These are phyloP conservation scores for Bettongia penicillata DNA, from an alignment of 2,113 vertebrate genomes.

Conservation along the genomic window DNA sequence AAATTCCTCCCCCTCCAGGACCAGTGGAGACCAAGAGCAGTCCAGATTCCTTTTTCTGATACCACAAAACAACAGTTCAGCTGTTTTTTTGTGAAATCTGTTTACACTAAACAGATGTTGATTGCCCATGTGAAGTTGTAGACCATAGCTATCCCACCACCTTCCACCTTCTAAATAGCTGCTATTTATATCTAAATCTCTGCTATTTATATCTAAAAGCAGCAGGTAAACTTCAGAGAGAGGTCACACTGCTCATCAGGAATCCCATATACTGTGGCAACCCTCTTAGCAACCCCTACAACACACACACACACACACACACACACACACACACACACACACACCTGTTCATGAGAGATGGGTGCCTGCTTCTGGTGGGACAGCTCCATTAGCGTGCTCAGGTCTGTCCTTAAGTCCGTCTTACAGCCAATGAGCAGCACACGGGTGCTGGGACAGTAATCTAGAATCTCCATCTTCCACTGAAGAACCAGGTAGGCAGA, in stretches of 20 bases:
- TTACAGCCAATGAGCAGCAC: constrained; percentile 95
- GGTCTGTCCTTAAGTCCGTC: constrained; percentile 93
- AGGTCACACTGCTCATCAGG: not conserved
- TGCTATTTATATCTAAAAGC: not conserved
- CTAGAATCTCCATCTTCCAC: constrained; percentile 97
- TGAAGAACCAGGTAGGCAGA: constrained; percentile 64
- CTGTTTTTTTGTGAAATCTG: not conserved
- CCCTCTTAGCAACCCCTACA: not conserved
- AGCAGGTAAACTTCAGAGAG: not conserved
- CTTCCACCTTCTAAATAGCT: not conserved
- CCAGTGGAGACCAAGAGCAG: not conserved
- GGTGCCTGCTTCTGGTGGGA: constrained; percentile 94
- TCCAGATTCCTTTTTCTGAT: not conserved
- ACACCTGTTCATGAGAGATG: constrained; percentile 95
- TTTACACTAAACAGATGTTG: not conserved
- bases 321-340: constrained; percentile 2
- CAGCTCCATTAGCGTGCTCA: constrained; percentile 97
- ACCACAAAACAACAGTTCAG: not conserved
- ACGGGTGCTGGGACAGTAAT: constrained; percentile 93
- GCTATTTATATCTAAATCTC: not conserved
- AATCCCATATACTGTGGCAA: not conserved
- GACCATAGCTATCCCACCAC: not conserved
- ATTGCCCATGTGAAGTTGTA: not conserved
- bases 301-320: not conserved
- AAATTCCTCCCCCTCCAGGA: not conserved